Percentiles rank a stretch among this genome's conserved stretches.
Evolutionary conservation across 2,113 vertebrate species (phyloP).

Genomic region (Polypterus senegalus): DNA sequence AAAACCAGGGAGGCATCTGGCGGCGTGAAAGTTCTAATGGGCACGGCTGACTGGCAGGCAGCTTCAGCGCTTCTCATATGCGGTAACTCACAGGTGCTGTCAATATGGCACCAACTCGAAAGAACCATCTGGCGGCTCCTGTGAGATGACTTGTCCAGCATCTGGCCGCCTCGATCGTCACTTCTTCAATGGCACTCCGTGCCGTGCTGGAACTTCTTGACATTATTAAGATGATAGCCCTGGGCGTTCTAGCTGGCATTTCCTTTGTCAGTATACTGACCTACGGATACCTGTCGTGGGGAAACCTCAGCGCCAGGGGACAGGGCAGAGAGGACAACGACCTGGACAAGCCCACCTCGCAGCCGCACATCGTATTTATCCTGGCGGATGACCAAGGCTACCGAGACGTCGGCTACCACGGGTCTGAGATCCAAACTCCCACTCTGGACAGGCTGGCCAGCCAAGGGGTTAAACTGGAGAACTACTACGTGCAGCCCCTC

Average conservation of each 20-base stretch:
- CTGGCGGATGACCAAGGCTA: conserved; percentile 93
- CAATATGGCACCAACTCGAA: too few relatives aligned
- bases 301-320: conserved; percentile 28
- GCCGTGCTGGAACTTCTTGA: too few relatives aligned
- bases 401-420: conserved; percentile 89
- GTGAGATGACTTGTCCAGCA: too few relatives aligned
- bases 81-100: too few relatives aligned
- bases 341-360: conserved; percentile 29
- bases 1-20: too few relatives aligned
- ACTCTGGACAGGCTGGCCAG: conserved; percentile 80
- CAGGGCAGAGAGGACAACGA: conserved; percentile 28
- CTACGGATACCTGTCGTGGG: conserved; percentile 60
- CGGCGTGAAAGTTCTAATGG: too few relatives aligned
- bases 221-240: conserved; percentile 38
- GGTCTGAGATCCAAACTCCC: conserved; percentile 88
- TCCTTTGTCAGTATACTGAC: conserved; percentile 54
- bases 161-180: too few relatives aligned
- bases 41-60: too few relatives aligned
- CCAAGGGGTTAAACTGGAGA: conserved; percentile 91
- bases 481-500: conserved; percentile 95
- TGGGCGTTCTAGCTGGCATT: conserved; percentile 52
- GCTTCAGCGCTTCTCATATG: too few relatives aligned
- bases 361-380: conserved; percentile 87
- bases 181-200: too few relatives aligned
- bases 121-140: too few relatives aligned